These are phyloP conservation scores for Ctenopoma multispine DNA, from an alignment of 2,797 vertebrate species.

Conservation along the genomic window DNA sequence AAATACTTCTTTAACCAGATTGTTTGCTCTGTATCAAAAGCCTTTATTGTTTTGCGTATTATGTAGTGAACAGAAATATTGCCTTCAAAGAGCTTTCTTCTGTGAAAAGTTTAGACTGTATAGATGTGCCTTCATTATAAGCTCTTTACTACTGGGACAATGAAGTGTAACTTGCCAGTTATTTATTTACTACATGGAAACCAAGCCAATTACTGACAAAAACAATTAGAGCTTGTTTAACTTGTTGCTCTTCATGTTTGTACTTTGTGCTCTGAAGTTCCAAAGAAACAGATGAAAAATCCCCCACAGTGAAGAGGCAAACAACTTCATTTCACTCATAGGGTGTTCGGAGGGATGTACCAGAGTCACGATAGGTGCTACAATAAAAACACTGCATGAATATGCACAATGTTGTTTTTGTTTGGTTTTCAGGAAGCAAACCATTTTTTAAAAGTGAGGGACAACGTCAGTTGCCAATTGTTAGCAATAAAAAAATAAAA, in stretches of 20 bases:
- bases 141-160: slow-evolving; percentile 39
- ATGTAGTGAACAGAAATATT: slow-evolving; percentile 28
- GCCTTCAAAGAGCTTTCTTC: slow-evolving; percentile 31
- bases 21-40: slow-evolving; percentile 16
- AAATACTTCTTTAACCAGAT: slow-evolving; percentile 12
- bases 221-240: slow-evolving; percentile 53
- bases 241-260: slow-evolving; percentile 41
- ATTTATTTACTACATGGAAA: slow-evolving; percentile 60
- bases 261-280: slow-evolving; percentile 19
- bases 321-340: slow-evolving; percentile 10
- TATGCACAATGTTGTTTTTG: not conserved
- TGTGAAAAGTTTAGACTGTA: slow-evolving; percentile 46
- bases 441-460: not conserved
- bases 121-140: slow-evolving; percentile 55
- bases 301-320: slow-evolving; percentile 11
- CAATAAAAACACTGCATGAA: not conserved
- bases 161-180: slow-evolving; percentile 44
- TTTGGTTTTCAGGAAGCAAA: slow-evolving; percentile 25
- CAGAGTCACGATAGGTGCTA: not conserved
- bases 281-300: slow-evolving; percentile 31
- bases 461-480: slow-evolving; percentile 15
- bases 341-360: slow-evolving; percentile 2
- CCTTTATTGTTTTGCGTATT: slow-evolving; percentile 31
- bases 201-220: slow-evolving; percentile 60
- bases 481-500: slow-evolving; percentile 13